phyloP scores from a whole-genome alignment of 2,888 invertebrate genomes.

The Serrognathus titanus region DNA sequence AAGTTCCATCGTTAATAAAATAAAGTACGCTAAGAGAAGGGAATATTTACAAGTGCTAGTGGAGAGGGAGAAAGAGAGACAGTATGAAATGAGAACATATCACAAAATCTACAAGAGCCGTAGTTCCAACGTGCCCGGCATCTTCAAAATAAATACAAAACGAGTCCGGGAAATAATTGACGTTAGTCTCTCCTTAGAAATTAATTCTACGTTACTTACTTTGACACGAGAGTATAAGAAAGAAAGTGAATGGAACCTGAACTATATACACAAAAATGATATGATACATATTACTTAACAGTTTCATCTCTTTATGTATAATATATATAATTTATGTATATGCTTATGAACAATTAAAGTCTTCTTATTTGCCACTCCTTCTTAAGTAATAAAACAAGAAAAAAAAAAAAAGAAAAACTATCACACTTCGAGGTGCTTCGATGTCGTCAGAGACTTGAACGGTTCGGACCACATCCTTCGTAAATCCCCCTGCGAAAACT shows the following conservation, averaged over 20 bases:
- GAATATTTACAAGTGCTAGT: too few relatives aligned
- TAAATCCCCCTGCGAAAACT: constrained; percentile 78
- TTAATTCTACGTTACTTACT: neutral
- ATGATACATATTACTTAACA: constrained; percentile 16
- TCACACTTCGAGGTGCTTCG: constrained; percentile 82
- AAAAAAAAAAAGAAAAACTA: constrained; percentile 25
- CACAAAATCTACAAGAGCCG: too few relatives aligned
- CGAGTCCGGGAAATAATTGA: too few relatives aligned
- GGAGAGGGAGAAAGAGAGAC: too few relatives aligned
- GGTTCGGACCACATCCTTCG: constrained; percentile 98
- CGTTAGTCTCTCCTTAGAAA: too few relatives aligned
- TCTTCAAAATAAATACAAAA: too few relatives aligned
- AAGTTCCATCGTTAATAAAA: too few relatives aligned
- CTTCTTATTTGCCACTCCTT: constrained; percentile 2
- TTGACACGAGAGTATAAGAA: neutral
- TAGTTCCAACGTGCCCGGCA: too few relatives aligned
- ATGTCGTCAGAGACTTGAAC: constrained; percentile 77
- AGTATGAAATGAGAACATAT: too few relatives aligned
- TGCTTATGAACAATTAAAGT: constrained; percentile 6
- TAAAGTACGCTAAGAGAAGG: too few relatives aligned
- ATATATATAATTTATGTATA: constrained; percentile 1
- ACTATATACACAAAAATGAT: constrained; percentile 14
- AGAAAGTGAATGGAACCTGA: neutral
- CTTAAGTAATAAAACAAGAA: too few relatives aligned
- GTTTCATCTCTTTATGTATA: constrained; percentile 5